Percentiles rank a stretch among this genome's conserved stretches.
These are phyloP conservation scores for Epinotia nisella DNA, from an alignment of 2,888 invertebrate species.

Conservation along the genomic window DNA sequence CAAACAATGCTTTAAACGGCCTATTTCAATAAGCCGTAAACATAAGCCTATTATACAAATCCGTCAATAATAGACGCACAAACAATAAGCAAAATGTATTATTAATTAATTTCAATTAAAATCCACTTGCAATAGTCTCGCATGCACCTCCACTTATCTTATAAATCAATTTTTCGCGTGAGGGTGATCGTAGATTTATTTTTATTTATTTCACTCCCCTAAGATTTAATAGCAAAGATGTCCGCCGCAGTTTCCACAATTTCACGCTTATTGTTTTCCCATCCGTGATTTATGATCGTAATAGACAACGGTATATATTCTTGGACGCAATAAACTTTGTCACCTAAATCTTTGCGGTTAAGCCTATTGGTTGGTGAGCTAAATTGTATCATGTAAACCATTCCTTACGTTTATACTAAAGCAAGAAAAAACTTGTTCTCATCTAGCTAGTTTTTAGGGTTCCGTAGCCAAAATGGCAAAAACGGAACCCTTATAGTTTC, in stretches of 20 bases:
- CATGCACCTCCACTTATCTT: constrained; percentile 56
- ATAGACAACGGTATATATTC: constrained; percentile 82
- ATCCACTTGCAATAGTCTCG: constrained; percentile 51
- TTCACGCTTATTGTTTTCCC: constrained; percentile 86
- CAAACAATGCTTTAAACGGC: too few relatives aligned
- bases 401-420: constrained; percentile 14
- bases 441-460: background rate
- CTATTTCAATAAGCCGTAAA: too few relatives aligned
- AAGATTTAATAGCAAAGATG: constrained; percentile 82
- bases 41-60: too few relatives aligned
- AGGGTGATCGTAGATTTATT: constrained; percentile 79
- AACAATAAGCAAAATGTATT: constrained; percentile 43
- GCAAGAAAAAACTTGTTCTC: background rate
- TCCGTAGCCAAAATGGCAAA: too few relatives aligned
- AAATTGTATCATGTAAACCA: constrained; percentile 41
- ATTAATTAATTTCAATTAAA: constrained; percentile 69
- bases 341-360: constrained; percentile 82
- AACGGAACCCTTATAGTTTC: too few relatives aligned
- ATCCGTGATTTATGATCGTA: constrained; percentile 83
- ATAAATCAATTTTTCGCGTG: constrained; percentile 80
- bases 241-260: constrained; percentile 83
- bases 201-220: constrained; percentile 84
- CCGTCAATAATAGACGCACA: background rate
- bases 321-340: constrained; percentile 82
- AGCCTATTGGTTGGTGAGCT: constrained; percentile 69